These are phyloP conservation scores for Lipotes vexillifer DNA, from an alignment of 2,113 vertebrate species.

Conservation along the genomic window DNA sequence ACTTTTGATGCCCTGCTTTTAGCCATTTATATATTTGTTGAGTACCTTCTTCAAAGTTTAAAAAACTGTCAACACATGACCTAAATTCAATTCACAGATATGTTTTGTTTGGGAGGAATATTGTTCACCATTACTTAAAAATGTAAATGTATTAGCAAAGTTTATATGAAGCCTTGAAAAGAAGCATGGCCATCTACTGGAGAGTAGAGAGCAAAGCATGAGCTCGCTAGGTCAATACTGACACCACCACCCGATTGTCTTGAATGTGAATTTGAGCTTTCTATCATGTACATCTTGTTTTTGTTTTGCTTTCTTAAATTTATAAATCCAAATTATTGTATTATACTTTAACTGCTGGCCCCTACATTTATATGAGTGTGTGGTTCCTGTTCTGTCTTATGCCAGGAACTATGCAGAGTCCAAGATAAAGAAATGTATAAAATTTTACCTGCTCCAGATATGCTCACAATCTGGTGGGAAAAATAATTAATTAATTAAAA, in stretches of 20 bases:
- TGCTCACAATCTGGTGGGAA: neutral
- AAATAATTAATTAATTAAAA: neutral
- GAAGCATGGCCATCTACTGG: neutral
- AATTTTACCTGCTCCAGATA: neutral
- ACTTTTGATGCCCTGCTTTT: neutral
- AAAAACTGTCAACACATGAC: neutral
- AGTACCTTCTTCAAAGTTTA: neutral
- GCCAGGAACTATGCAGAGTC: neutral
- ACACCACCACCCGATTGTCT: neutral
- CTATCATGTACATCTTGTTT: neutral
- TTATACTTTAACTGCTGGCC: neutral
- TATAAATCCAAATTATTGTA: neutral
- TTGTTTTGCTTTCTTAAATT: neutral
- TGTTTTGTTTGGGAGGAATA: neutral
- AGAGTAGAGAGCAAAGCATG: neutral
- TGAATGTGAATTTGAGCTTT: neutral
- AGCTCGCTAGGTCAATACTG: neutral
- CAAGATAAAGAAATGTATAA: neutral
- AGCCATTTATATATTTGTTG: neutral
- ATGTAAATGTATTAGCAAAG: neutral
- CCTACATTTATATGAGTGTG: neutral
- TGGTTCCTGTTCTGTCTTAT: neutral
- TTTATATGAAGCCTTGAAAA: neutral
- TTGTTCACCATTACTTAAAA: neutral
- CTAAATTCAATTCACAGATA: neutral